phyloP scores from a whole-genome alignment of 2,888 invertebrate genomes.

The Luperina nickerlii region DNA sequence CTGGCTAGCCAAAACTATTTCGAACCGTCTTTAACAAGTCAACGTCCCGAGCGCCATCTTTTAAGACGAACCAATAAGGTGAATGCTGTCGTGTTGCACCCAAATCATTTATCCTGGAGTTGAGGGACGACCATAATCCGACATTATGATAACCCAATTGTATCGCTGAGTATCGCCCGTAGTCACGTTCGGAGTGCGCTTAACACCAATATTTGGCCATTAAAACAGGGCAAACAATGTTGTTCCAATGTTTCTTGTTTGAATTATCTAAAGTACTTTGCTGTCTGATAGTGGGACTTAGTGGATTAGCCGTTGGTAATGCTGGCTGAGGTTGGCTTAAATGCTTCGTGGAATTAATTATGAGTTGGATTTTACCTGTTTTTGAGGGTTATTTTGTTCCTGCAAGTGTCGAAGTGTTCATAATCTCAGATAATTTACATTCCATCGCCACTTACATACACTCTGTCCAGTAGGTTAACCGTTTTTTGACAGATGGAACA shows the following conservation, averaged over 20 bases:
- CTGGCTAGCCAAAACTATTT: constrained; percentile 49
- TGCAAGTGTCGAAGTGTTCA: no score
- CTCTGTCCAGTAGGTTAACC: no score
- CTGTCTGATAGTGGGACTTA: constrained; percentile 56
- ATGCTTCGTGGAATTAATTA: constrained; percentile 38
- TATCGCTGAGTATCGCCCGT: constrained; percentile 60
- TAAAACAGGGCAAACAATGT: constrained; percentile 75
- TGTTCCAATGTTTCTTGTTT: constrained; percentile 72
- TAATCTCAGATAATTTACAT: no score
- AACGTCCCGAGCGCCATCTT: constrained; percentile 29
- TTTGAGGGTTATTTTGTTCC: background rate
- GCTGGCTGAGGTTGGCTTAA: constrained; percentile 39
- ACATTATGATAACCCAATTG: constrained; percentile 51
- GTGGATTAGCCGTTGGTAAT: constrained; percentile 57
- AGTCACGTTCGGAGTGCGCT: constrained; percentile 71
- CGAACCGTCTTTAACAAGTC: constrained; percentile 25
- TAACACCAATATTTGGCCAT: constrained; percentile 78
- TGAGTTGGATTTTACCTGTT: constrained; percentile 26
- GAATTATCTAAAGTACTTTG: constrained; percentile 67
- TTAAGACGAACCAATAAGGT: constrained; percentile 15
- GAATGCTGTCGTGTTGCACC: constrained; percentile 36
- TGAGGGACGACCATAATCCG: constrained; percentile 35
- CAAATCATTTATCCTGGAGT: constrained; percentile 29
- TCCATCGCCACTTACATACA: no score
- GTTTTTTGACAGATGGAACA: no score